Evolutionary conservation across 2,888 invertebrate species (phyloP), one percentile per base, ranked within the genome.

Genomic region (Apocheima hispidaria): DNA sequence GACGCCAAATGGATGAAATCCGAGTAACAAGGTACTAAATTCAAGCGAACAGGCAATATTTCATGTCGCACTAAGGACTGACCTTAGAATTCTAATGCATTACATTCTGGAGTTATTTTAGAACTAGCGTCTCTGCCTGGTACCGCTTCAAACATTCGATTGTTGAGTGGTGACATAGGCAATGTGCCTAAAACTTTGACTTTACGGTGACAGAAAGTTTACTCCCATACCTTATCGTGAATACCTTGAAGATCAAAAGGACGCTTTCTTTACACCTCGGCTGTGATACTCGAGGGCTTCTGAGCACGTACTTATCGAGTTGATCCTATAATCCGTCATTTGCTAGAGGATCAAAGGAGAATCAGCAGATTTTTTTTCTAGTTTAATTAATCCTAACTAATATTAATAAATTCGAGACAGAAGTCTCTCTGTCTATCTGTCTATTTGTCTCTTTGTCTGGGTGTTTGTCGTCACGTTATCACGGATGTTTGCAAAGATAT

Each of bases 1-100:
- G 41, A 41, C 5, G n/a, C 12, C 4, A 2, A n/a, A 41, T n/a
- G 4, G 21, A 41, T 18, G 23, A 23, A 41, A 23, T 21, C 20
- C 20, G 20, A 40, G n/a, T 5, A 41, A 23, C 18, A 20, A 20
- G 12, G 14, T 23, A 6, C 20, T 49, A 43, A 48, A 55, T 56
- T 40, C 18, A 54, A 35, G 43, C n/a, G 43, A 69, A 62, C 81
- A 81, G 78, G 82, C 78, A 69, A 83, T 81, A 73, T 63, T 62
- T 52, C 21, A 35, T 46, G 51, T 69, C 77, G 77, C 76, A 77
- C 72, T 9, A 60, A 48, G 62, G 55, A 63, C 58, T 75, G 81
- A 83, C 87, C 83, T 86, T 83, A 78, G 83, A 87, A 87, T 86
- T 79, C 82, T 78, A 86, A 87, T 83, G 63, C 56, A 68, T 55